Base-by-base conservation (phyloP, 2,113 vertebrate genomes). In the Syngnathus floridae region DNA sequence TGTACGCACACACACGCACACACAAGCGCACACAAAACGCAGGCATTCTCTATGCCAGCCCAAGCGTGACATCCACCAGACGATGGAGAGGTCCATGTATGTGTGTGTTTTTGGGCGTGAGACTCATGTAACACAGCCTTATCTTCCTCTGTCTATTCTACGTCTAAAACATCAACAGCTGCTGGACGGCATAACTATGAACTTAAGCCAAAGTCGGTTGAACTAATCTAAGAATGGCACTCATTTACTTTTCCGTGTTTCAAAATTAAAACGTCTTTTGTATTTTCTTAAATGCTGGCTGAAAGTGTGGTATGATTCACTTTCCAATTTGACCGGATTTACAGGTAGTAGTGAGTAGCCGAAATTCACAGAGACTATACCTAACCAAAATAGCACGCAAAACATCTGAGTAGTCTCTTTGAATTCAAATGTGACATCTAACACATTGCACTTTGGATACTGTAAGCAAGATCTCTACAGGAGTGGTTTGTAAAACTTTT, bases 61-160 rank as follows among this genome's bases (percentile, higher is more conserved):
- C 79, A 86, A 84, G 82, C 86, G 35, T 81, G 62, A 69, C 13
- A 79, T 58, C 66, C 82, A 85, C 73, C 80, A 87, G 85, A 87
- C 87, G 60, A 86, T 82, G 81, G 70, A 79, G 79, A 77, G 67
- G 68, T 70, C 73, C 70, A 66, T 73, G 48, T 67, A 52, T 79
- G 60, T 67, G 67, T 67, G 64, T 38, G 61, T 59, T 37, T 69
- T 55, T 59, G 10, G 71, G 52, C 38, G 31, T 37, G 57, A 22
- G 64, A 36, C 59, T 72, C 73, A 9, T 67, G 72, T 72, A 70
- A 72, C 81, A 54, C 59, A 70, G 41, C 65, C 74, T 82, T 85
- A 84, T 85, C 65, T 16, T 49, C 57, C 5, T 54, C 14, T 48
- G 74, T 75, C 46, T 74, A 77, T 70, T 79, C 71, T 76, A 82